Evolutionary conservation across 2,113 vertebrate species (phyloP).

Genomic region (Phrynocephalus versicolor): DNA sequence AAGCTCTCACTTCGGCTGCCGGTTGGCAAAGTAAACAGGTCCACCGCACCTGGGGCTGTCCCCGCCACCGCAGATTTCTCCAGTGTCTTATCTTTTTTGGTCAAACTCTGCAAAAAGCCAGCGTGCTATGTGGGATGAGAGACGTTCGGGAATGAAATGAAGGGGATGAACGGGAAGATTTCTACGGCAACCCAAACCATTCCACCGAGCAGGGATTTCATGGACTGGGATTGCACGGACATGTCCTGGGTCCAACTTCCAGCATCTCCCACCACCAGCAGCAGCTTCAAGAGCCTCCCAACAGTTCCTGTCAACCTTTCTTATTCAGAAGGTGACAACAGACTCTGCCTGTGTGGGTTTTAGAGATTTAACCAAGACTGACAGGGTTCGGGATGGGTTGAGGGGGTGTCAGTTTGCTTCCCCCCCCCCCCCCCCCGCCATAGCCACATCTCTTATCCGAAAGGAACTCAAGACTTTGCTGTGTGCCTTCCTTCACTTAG

Average conservation of each 20-base stretch:
- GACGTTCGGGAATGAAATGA: no score
- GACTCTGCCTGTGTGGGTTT: not conserved
- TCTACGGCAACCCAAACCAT: not conserved
- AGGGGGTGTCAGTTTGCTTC: no score
- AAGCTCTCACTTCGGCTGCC: not conserved
- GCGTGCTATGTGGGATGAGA: not conserved
- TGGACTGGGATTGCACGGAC: not conserved
- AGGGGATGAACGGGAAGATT: not conserved
- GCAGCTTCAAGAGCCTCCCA: not conserved
- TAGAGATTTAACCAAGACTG: not conserved
- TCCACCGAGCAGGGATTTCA: no score
- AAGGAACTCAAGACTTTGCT: no score
- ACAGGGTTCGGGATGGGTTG: no score
- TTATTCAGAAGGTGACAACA: not conserved
- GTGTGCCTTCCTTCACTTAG: no score
- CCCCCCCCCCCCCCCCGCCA: no score
- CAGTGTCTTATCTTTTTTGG: not conserved
- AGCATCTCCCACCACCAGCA: not conserved
- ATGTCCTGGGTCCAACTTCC: no score
- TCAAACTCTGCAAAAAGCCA: not conserved
- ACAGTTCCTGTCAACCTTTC: no score
- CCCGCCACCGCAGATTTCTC: not conserved
- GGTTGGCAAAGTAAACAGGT: not conserved
- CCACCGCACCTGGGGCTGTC: fast-evolving
- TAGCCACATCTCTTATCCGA: no score